Percentiles rank a stretch among this genome's conserved stretches.
Conservation (phyloP, 2,888 invertebrate species). For the Drosophila meridionalis region DNA sequence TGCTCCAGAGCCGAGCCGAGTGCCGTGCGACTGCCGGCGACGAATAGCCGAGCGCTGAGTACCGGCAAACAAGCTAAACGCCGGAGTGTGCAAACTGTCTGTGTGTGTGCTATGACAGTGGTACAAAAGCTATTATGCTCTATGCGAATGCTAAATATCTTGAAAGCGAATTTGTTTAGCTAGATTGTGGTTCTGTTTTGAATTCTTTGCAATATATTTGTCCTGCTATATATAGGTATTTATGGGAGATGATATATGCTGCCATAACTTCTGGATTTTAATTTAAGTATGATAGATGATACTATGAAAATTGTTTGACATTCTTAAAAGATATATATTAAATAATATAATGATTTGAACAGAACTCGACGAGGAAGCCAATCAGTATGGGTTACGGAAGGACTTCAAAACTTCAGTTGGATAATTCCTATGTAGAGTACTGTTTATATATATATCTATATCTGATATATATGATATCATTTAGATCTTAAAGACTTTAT, state of each 20-base stretch:
- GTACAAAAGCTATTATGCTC: background rate
- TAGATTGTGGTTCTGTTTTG: background rate
- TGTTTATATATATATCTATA: too few species aligned
- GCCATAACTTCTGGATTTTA: background rate
- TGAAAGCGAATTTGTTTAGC: background rate
- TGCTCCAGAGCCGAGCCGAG: conserved; percentile 13
- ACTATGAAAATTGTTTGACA: background rate
- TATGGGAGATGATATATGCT: background rate
- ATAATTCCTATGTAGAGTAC: too few species aligned
- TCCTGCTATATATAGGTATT: background rate
- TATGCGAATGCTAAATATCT: too few species aligned
- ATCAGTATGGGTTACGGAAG: background rate
- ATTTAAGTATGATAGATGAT: too few species aligned
- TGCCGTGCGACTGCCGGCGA: background rate
- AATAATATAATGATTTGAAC: background rate
- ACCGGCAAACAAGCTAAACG: conserved; percentile 64
- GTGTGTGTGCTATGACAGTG: conserved; percentile 32
- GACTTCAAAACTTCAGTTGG: background rate
- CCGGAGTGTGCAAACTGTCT: conserved; percentile 13
- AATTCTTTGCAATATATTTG: background rate
- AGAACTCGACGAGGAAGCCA: background rate
- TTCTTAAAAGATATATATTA: background rate
- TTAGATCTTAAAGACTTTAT: background rate
- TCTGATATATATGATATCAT: too few species aligned
- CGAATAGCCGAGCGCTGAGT: conserved; percentile 25